A percentile compares a stretch with the other conserved stretches of the same genome.
phyloP scores from a whole-genome alignment of 2,888 invertebrate species.

The Trichopria drosophilae region DNA sequence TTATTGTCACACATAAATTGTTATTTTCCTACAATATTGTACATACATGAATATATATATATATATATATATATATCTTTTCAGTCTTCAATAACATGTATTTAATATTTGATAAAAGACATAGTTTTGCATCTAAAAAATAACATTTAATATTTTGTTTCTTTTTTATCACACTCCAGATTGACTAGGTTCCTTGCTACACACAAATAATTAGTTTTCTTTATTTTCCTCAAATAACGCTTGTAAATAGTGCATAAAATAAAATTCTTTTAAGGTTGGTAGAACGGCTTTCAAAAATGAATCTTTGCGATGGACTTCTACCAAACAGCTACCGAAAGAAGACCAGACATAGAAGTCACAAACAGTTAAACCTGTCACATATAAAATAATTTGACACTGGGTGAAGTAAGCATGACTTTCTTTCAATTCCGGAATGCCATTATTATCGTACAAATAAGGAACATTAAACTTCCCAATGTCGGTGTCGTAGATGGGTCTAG shows the following conservation, averaged over 20 bases:
- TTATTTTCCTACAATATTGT: no score
- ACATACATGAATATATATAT: no score
- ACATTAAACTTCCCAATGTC: constrained; percentile 14
- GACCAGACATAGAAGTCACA: constrained; percentile 17
- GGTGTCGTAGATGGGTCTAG: constrained; percentile 19
- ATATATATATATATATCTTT: background rate
- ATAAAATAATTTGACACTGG: constrained; percentile 15
- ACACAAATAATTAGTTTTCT: no score
- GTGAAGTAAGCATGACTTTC: constrained; percentile 8
- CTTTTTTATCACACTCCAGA: no score
- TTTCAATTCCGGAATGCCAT: background rate
- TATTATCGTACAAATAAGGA: constrained; percentile 10
- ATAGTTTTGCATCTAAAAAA: no score
- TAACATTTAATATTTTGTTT: no score
- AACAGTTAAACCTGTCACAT: constrained; percentile 9
- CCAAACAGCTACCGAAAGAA: constrained; percentile 1
- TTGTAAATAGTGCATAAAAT: constrained; percentile 11
- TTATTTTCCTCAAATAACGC: constrained; percentile 6
- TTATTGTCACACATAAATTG: no score
- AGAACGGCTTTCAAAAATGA: constrained; percentile 4
- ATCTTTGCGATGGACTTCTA: constrained; percentile 3
- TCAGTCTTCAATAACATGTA: no score
- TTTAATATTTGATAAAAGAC: no score
- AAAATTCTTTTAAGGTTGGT: constrained; percentile 10
- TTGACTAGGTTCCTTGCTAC: no score